Base-by-base conservation (phyloP, 2,113 vertebrate species). In the Barnardius zonarius region DNA sequence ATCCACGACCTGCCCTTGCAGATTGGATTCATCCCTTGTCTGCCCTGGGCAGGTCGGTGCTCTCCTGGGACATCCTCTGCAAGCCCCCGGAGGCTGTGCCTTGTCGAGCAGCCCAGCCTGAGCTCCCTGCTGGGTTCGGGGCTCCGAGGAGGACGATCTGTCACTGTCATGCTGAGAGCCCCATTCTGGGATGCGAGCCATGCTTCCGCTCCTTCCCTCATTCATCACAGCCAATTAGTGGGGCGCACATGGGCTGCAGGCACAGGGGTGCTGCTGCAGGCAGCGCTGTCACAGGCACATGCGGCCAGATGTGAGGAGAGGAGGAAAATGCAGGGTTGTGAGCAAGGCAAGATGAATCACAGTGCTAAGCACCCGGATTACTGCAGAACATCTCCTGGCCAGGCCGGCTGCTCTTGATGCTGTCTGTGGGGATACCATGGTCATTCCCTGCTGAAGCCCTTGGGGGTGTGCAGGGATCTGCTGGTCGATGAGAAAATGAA, bases 1-100 rank as follows among this genome's bases (percentile, higher is more conserved):
- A 35, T 16, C 52, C 77, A 44, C n/a, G 54, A 22, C 67, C 15
- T 48, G 18, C 30, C 66, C 41, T 46, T 35, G 43, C 4, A 48
- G 24, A 27, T 4, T 0, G 3, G 11, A 43, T 9, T 17, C 1
- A 0, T 17, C 28, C 35, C 51, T 59, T 9, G 11, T 4, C 54
- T 15, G 46, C 16, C 7, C 52, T 0, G 0, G 51, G 49, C 20
- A 9, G 43, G 62, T 27, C 1, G 1, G 1, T 35, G 62, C 39
- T 46, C 39, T 44, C 9, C 66, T 35, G 46, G 46, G 37, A 22
- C 31, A 52, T 46, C 28, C 46, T 25, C 70, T 35, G 31, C 13
- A 1, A 25, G n/a, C 43, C 86, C 75, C 43, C 66, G 19, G n/a
- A 12, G 70, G 20, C 16, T 16, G 23, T 48, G 27, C 30, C 15